A percentile compares a stretch with the other conserved stretches of the same genome.
Conservation (phyloP, 1,140 invertebrate genomes). For the Brachionus paranguensis region DNA sequence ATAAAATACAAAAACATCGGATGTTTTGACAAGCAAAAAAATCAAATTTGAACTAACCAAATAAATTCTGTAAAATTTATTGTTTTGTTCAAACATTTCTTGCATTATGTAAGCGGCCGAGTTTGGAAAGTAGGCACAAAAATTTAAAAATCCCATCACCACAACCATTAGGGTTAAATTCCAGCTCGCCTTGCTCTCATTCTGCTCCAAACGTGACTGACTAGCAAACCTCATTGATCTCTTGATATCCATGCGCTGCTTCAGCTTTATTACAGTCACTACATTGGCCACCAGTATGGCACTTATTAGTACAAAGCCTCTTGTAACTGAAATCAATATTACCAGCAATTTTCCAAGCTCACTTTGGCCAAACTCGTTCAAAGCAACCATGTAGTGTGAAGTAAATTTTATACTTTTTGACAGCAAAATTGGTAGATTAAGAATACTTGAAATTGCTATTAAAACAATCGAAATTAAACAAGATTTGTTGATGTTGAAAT, state of each 20-base stretch:
- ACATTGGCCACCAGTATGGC: neutral
- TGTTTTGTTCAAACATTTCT: neutral
- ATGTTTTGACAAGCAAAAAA: neutral
- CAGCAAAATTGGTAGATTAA: neutral
- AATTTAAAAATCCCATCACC: neutral
- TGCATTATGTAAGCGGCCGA: constrained; percentile 12
- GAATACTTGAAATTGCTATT: neutral
- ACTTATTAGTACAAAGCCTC: neutral
- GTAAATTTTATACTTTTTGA: neutral
- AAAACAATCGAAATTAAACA: neutral
- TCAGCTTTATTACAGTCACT: neutral
- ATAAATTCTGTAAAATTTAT: neutral
- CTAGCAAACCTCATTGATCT: neutral
- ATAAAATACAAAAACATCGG: constrained; percentile 15
- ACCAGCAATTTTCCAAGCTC: neutral
- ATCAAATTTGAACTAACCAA: neutral
- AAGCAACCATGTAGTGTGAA: neutral
- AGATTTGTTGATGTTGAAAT: neutral
- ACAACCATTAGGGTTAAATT: neutral
- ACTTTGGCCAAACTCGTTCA: neutral
- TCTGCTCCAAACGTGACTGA: neutral
- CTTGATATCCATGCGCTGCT: neutral
- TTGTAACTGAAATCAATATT: neutral
- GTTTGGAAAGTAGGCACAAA: neutral
- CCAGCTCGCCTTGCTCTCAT: neutral